phyloP scores from a whole-genome alignment of 2,888 invertebrate genomes.

The Monochamus alternatus region DNA sequence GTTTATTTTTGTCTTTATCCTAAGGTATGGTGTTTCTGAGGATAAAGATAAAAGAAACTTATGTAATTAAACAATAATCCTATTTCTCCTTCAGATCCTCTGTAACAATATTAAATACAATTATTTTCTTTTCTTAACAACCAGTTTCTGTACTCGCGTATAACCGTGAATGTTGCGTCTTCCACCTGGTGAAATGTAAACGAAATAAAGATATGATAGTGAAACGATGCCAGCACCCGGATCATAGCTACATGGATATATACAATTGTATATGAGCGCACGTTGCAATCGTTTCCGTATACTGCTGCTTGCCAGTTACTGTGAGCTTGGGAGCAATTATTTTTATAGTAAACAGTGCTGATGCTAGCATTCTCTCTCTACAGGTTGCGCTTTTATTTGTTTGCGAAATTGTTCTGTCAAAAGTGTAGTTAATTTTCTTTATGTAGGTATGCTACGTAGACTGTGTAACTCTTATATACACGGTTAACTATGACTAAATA shows the following conservation, averaged over 20 bases:
- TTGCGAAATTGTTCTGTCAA: slow-evolving; percentile 1
- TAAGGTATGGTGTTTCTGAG: no score
- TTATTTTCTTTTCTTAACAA: no score
- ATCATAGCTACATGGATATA: neutral
- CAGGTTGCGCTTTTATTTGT: slow-evolving; percentile 1
- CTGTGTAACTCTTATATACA: no score
- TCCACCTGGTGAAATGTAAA: neutral
- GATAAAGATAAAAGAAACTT: no score
- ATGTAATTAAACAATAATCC: no score
- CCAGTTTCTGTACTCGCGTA: neutral
- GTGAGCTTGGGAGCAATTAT: slow-evolving; percentile 10
- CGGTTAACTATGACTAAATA: no score
- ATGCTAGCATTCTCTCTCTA: neutral
- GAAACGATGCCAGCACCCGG: neutral
- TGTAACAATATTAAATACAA: no score
- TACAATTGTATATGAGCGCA: neutral
- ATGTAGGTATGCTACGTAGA: no score
- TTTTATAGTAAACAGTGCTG: slow-evolving; percentile 5
- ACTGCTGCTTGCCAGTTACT: neutral
- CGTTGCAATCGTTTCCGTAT: slow-evolving; percentile 3
- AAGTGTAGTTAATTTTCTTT: neutral
- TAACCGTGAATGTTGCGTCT: neutral
- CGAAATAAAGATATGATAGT: neutral
- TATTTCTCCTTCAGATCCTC: no score
- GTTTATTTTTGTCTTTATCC: no score